Base-by-base conservation (phyloP, 2,113 vertebrate genomes). In the Eretmodus cyanostictus region DNA sequence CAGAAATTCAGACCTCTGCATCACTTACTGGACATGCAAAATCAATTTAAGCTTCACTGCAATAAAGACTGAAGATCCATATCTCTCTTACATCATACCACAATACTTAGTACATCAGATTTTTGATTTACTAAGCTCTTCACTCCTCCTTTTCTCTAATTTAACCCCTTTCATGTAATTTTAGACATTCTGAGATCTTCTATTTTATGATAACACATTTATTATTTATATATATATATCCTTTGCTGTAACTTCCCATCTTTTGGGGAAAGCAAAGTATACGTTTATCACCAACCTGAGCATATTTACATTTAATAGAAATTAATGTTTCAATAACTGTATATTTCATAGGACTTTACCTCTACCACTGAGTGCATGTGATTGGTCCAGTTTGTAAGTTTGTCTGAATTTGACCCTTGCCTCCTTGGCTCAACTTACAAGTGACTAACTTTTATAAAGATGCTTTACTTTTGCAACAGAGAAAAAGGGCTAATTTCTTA, bases 261-360 rank as follows among this genome's bases (percentile, higher is more conserved):
- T 29, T 73, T 73, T 45, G 68, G 4, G 6, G 68, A 29, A 45
- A 73, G 0, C 9, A 73, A 47, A 73, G 40, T 45, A 2, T 42
- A 16, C 0, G 0, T 73, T 27, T 27, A 16, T 27, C 40, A 42
- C 22, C 66, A 45, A 45, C 5, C 68, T 73, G 81, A 57, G 38
- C 54, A 84, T 5, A 83, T 68, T 27, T 42, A 86, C 89, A 5
- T 89, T 92, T 90, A 90, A 91, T 85, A 85, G 84, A 14, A 12
- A 80, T 82, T 40, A 68, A 82, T 89, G 61, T 87, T 91, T 86
- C 73, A 80, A 91, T 85, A 59, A 87, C 87, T 82, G 57, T 53
- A 55, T 54, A 79, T 90, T 40, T 68, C 19, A 40, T 40, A 22
- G 55, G 61, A 85, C 79, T 61, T 40, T 57, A 71, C 3, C 12